Evolutionary conservation across 2,888 invertebrate genomes (phyloP).

Genomic region (Sinhomidia bicolor): DNA sequence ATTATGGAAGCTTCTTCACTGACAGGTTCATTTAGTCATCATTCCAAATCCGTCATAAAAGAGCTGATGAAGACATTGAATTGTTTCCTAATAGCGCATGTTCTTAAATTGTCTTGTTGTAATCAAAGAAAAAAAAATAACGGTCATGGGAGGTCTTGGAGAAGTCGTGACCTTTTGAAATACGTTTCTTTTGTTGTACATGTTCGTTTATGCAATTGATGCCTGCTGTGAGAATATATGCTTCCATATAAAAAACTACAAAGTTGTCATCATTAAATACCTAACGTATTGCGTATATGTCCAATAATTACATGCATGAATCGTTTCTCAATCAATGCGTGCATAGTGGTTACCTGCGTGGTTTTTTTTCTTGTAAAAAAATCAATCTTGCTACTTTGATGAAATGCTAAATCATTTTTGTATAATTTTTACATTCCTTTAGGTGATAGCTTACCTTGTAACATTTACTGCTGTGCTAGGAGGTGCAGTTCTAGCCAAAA

Average conservation of each 20-base stretch:
- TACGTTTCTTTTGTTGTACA: neutral
- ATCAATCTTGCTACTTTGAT: too few relatives aligned
- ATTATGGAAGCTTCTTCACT: neutral
- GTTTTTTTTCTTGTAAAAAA: too few relatives aligned
- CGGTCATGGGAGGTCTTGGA: slow-evolving; percentile 62
- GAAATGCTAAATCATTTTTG: slow-evolving; percentile 7
- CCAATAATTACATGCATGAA: slow-evolving; percentile 10
- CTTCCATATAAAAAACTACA: slow-evolving; percentile 17
- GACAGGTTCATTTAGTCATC: slow-evolving; percentile 19
- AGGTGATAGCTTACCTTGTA: slow-evolving; percentile 88
- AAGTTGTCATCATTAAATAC: slow-evolving; percentile 38
- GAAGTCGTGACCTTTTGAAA: slow-evolving; percentile 68
- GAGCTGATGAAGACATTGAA: neutral
- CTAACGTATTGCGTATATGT: neutral
- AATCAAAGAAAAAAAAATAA: slow-evolving; percentile 53
- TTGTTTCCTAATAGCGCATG: neutral
- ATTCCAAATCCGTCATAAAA: slow-evolving; percentile 21
- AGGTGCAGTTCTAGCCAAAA: slow-evolving; percentile 93
- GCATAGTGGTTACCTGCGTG: too few relatives aligned
- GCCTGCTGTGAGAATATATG: neutral
- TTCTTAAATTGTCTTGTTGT: neutral
- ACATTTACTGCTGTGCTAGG: slow-evolving; percentile 93
- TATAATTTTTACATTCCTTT: slow-evolving; percentile 21
- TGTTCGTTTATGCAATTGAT: neutral
- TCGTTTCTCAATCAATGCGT: neutral